phyloP scores from a whole-genome alignment of 1,140 invertebrate genomes.

The Sminthurides bifidus region DNA sequence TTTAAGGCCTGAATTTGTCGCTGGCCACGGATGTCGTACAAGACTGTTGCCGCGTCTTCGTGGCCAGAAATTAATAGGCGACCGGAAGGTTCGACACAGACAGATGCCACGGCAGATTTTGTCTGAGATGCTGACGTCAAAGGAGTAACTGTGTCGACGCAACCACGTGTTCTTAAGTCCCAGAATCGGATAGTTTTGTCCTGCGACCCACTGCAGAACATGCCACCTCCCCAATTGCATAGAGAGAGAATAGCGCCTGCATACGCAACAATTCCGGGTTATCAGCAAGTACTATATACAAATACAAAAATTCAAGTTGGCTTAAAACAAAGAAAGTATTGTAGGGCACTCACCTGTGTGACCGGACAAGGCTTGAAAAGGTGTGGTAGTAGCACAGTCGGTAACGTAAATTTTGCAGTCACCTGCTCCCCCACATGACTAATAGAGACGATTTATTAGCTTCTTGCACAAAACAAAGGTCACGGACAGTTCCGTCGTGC shows the following conservation, averaged over 20 bases:
- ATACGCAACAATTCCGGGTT: too few species aligned
- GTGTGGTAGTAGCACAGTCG: slow-evolving; percentile 85
- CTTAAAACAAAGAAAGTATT: neutral
- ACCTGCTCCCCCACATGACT: slow-evolving; percentile 92
- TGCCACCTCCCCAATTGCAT: slow-evolving; percentile 92
- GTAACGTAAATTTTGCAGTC: slow-evolving; percentile 96
- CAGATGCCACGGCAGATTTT: slow-evolving; percentile 72
- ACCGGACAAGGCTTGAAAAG: slow-evolving; percentile 82
- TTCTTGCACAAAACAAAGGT: slow-evolving; percentile 94
- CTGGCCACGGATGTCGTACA: slow-evolving; percentile 89
- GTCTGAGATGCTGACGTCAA: slow-evolving; percentile 52
- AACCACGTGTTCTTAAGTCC: slow-evolving; percentile 84
- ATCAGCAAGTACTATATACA: too few species aligned
- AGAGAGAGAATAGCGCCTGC: slow-evolving; percentile 81
- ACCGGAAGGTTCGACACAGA: slow-evolving; percentile 92
- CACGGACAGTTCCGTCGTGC: slow-evolving; percentile 95
- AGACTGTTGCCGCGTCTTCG: slow-evolving; percentile 83
- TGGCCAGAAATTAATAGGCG: slow-evolving; percentile 87
- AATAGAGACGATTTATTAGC: slow-evolving; percentile 78
- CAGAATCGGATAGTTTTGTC: slow-evolving; percentile 92
- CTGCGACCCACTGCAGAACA: slow-evolving; percentile 94
- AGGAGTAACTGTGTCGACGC: slow-evolving; percentile 81
- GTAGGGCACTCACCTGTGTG: slow-evolving; percentile 71
- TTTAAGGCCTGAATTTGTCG: slow-evolving; percentile 87
- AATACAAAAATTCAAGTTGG: neutral